Percentiles rank a stretch among this genome's conserved stretches.
Evolutionary conservation across 2,113 vertebrate species (phyloP).

Genomic region (Forbesichthys papilliferus): DNA sequence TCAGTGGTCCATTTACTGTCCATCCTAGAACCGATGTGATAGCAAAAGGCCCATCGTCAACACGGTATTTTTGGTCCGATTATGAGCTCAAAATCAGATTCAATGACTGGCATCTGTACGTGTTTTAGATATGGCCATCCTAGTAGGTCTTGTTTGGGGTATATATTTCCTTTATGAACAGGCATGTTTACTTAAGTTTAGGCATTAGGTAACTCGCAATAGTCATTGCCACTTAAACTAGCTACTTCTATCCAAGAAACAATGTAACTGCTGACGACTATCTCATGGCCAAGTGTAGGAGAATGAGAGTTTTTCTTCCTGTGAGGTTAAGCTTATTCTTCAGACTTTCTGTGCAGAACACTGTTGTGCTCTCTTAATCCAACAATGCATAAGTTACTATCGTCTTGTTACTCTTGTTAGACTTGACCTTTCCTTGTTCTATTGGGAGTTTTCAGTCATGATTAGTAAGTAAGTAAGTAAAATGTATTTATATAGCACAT

Average conservation of each 20-base stretch:
- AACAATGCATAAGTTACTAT: no score
- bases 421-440: no score
- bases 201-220: background rate
- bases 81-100: conserved; percentile 8
- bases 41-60: conserved; percentile 14
- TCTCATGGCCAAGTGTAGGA: conserved; percentile 24
- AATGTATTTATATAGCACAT: no score
- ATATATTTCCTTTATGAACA: conserved; percentile 9
- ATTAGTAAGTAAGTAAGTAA: no score
- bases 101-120: conserved; percentile 5
- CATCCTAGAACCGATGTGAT: conserved; percentile 17
- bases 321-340: background rate
- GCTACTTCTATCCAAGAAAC: conserved; percentile 15
- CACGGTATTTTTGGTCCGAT: conserved; percentile 12
- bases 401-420: no score
- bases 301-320: conserved; percentile 10
- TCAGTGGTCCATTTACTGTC: conserved; percentile 12
- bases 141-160: background rate
- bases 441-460: no score
- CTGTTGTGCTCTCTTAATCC: no score
- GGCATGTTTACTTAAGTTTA: conserved; percentile 19
- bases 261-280: background rate
- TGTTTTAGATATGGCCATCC: conserved; percentile 18
- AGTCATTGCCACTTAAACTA: background rate
- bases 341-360: no score